Percentiles rank a stretch among this genome's conserved stretches.
phyloP scores from a whole-genome alignment of 2,113 vertebrate species.

The Ophthalmolycus amberensis region DNA sequence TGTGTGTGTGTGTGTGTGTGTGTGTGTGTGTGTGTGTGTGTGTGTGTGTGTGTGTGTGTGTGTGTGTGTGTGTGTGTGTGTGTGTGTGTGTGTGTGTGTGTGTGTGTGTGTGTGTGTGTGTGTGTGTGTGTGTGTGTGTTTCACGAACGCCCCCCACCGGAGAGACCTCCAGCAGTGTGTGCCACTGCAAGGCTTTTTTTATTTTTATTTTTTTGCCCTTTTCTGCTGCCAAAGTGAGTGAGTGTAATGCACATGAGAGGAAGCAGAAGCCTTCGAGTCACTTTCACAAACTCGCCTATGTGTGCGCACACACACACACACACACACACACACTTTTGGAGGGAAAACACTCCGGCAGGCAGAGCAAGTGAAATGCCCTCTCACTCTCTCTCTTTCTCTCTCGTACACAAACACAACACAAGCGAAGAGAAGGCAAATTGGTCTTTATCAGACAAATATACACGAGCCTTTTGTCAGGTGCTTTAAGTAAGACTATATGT shows the following conservation, averaged over 20 bases:
- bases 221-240: slow-evolving; percentile 69
- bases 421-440: slow-evolving; percentile 25
- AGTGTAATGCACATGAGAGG: slow-evolving; percentile 70
- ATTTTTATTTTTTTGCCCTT: background rate
- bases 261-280: slow-evolving; percentile 66
- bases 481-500: background rate
- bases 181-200: slow-evolving; percentile 52
- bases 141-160: slow-evolving; percentile 57
- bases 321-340: slow-evolving; percentile 21
- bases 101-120: too few species aligned
- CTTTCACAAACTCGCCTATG: slow-evolving; percentile 29
- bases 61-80: too few species aligned
- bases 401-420: background rate
- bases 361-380: slow-evolving; percentile 34
- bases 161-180: slow-evolving; percentile 70
- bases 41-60: too few species aligned
- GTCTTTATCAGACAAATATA: slow-evolving; percentile 20
- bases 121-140: slow-evolving; percentile 34
- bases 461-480: slow-evolving; percentile 4
- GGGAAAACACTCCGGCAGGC: slow-evolving; percentile 37
- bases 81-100: too few species aligned
- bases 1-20: too few species aligned
- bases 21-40: too few species aligned
- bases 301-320: background rate
- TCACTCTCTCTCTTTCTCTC: background rate